Evolutionary conservation across 2,797 vertebrate genomes (phyloP).

Genomic region (Buphagus erythrorhynchus): DNA sequence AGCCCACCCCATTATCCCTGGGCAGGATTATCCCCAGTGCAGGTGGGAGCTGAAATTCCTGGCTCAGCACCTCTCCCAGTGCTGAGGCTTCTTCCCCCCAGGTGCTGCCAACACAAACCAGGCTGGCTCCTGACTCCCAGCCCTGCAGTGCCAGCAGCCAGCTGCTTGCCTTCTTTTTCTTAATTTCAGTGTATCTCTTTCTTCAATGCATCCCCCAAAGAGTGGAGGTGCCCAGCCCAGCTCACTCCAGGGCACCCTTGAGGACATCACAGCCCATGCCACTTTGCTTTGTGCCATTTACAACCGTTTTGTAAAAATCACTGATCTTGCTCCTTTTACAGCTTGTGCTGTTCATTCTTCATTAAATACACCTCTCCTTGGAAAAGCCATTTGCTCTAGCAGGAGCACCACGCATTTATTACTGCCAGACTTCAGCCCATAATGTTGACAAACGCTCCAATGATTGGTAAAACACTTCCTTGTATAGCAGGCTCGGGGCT

Average conservation of each 20-base stretch:
- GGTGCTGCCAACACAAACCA: neutral
- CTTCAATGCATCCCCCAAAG: neutral
- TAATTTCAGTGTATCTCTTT: neutral
- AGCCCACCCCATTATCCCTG: neutral
- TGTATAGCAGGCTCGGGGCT: neutral
- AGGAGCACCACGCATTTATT: neutral
- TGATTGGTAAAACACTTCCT: slow-evolving; percentile 53
- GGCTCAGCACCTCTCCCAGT: neutral
- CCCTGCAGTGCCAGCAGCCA: neutral
- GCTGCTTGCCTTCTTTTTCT: neutral
- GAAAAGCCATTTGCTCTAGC: slow-evolving; percentile 30
- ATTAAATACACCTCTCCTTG: slow-evolving; percentile 34
- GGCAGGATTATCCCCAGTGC: neutral
- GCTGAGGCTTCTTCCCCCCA: rapidly evolving
- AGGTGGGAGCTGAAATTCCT: neutral
- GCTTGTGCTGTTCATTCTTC: neutral
- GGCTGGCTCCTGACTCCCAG: neutral
- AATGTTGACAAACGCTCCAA: slow-evolving; percentile 61
- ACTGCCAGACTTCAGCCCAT: slow-evolving; percentile 38
- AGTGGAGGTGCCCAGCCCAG: neutral
- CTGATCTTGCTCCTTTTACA: neutral
- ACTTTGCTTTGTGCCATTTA: neutral
- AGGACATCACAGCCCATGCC: rapidly evolving
- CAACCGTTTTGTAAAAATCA: neutral
- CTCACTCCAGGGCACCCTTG: neutral